phyloP scores from a whole-genome alignment of 30 jellyfish, hydroid and myxozoan genomes.

The Aurelia aurita complex sp. Pacific region DNA sequence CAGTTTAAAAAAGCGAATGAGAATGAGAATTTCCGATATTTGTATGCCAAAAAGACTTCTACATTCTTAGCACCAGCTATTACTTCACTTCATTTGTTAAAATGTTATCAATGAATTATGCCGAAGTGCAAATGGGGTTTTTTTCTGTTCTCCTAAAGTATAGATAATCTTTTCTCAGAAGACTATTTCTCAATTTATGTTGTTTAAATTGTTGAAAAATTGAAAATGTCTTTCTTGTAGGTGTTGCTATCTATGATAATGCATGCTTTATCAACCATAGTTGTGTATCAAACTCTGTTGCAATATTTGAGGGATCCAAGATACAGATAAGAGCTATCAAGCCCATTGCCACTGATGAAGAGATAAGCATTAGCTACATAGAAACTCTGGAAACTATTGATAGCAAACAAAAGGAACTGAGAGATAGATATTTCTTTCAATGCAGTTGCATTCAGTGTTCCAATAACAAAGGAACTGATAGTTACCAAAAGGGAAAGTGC shows the following conservation, averaged over 20 bases:
- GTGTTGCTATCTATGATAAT: constrained; percentile 68
- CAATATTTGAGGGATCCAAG: constrained; percentile 60
- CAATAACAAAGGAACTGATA: constrained; percentile 5
- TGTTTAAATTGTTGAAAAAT: too few species aligned
- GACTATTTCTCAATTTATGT: too few species aligned
- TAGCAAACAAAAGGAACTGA: constrained; percentile 54
- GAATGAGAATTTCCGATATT: too few species aligned
- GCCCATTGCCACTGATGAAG: constrained; percentile 63
- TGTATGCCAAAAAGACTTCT: too few species aligned
- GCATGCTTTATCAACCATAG: constrained; percentile 87
- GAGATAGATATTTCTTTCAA: constrained; percentile 75
- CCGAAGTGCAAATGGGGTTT: too few species aligned
- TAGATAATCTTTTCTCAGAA: too few species aligned
- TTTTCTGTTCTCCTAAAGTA: too few species aligned
- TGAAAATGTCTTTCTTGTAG: constrained; percentile 25
- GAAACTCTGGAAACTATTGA: constrained; percentile 61
- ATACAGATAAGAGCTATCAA: constrained; percentile 60
- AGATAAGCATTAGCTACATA: constrained; percentile 70
- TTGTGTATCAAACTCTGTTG: constrained; percentile 86
- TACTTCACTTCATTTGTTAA: too few species aligned
- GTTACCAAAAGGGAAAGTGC: constrained; percentile 10
- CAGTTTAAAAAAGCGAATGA: too few species aligned
- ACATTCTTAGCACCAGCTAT: too few species aligned
- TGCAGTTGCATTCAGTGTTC: constrained; percentile 79
- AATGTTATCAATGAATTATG: too few species aligned